Evolutionary conservation across 1,140 invertebrate genomes (phyloP), one percentile per base, ranked within the genome.

Genomic region (Luehdorfia chinensis): DNA sequence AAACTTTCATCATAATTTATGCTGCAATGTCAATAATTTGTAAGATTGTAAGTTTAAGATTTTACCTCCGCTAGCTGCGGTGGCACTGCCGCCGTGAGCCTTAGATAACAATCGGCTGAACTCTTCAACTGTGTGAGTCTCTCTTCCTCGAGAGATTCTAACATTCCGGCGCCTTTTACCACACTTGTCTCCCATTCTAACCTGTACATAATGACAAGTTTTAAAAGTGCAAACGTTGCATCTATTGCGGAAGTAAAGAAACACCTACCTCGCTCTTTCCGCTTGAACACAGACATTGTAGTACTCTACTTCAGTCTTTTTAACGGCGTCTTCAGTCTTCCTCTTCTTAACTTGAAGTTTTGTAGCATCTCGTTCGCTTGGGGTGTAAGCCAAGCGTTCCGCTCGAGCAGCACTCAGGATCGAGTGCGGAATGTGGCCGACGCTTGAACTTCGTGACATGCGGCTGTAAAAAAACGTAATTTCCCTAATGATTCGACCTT

Each of bases 111-210:
- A 27, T 86, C 83, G 0, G 83, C 83, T 6, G 68, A 63, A 14
- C 55, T 67, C 57, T 96, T 95, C 62, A 98, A 89, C 46, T 94
- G 93, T 21, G 90, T 91, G 13, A 98, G 86, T 50, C 97, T 89
- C 75, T 98, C 96, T 71, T 97, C 95, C 75, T 98, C 97, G 41
- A 98, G 86, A 16, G 92, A 89, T 76, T 97, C 94, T 74, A 94
- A 87, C 64, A 92, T 90, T 4, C 90, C 91, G 0, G 91, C 90
- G 2, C 95, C 96, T 65, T 95, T 94, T 30, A 93, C 89, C 4
- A 98, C 93, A 7, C 94, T 91, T 27, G 94, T 93, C 83, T 98
- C 96, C 94, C 96, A 98, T 81, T 98, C 96, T 53, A 96, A 87
- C 55, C 95, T 92, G 57, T 53, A 55, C 37, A n/a, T n/a, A 27